Conservation (phyloP, 1,140 invertebrate species). For the Lethrus apterus region DNA sequence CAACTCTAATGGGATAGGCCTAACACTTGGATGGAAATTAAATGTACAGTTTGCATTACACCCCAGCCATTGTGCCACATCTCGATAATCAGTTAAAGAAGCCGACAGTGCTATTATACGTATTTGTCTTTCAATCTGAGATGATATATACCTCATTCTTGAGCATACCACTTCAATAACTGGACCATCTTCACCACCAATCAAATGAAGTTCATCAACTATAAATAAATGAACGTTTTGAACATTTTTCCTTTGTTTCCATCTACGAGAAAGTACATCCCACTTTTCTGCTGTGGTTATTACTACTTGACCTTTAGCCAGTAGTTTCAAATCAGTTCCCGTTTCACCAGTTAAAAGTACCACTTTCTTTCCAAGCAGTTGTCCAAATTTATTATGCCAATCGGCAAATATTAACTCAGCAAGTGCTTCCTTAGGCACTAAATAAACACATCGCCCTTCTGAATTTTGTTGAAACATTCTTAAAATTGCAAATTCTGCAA, state of each 20-base stretch:
- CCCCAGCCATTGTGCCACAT: conserved; percentile 95
- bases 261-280: conserved; percentile 95
- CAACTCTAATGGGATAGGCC: conserved; percentile 89
- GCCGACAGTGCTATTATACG: conserved; percentile 93
- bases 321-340: conserved; percentile 89
- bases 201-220: conserved; percentile 92
- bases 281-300: conserved; percentile 97
- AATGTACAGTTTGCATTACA: conserved; percentile 88
- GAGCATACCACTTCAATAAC: conserved; percentile 97
- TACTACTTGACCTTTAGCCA: conserved; percentile 89
- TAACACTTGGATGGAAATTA: conserved; percentile 97
- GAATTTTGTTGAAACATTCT: conserved; percentile 72
- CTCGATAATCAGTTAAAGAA: conserved; percentile 90
- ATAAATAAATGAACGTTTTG: conserved; percentile 97
- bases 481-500: conserved; percentile 95
- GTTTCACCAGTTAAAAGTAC: conserved; percentile 97
- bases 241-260: conserved; percentile 98
- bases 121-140: conserved; percentile 89
- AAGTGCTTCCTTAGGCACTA: conserved; percentile 85
- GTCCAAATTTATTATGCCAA: conserved; percentile 85
- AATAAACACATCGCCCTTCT: conserved; percentile 79
- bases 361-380: conserved; percentile 74
- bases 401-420: conserved; percentile 87
- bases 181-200: conserved; percentile 84
- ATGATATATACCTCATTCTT: conserved; percentile 94